Conservation (phyloP, 2,888 invertebrate species). For the Crioceris asparagi region DNA sequence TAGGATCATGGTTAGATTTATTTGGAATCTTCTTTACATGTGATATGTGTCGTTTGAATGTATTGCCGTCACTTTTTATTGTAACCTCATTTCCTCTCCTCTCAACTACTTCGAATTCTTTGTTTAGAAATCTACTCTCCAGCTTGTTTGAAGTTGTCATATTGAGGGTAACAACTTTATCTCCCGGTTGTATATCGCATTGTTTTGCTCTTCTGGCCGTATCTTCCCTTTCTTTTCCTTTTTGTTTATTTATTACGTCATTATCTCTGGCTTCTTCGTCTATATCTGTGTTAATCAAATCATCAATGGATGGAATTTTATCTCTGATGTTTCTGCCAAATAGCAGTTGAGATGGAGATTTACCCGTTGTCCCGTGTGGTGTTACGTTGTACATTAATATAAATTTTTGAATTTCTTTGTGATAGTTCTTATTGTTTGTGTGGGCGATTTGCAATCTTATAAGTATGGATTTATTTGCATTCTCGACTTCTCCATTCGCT, state of each 20-base stretch:
- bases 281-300: constrained; percentile 5
- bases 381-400: constrained; percentile 20
- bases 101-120: constrained; percentile 8
- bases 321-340: constrained; percentile 19
- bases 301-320: constrained; percentile 18
- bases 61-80: constrained; percentile 5
- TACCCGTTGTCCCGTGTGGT: constrained; percentile 25
- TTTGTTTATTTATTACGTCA: constrained; percentile 19
- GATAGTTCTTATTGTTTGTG: constrained; percentile 12
- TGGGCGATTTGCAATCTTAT: constrained; percentile 17
- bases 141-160: constrained; percentile 8
- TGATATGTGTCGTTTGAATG: constrained; percentile 9
- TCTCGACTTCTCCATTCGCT: constrained; percentile 26
- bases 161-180: constrained; percentile 11
- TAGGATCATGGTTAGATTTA: no score
- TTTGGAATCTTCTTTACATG: constrained; percentile 10
- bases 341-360: constrained; percentile 21
- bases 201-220: constrained; percentile 14
- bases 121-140: background rate
- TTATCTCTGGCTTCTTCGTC: constrained; percentile 17
- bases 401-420: constrained; percentile 16
- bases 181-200: constrained; percentile 9
- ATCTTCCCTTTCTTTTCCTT: constrained; percentile 20
- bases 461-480: constrained; percentile 21
- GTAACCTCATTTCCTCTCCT: constrained; percentile 10